phyloP scores from a whole-genome alignment of 2,797 vertebrate species.

The Pangasius macronema region DNA sequence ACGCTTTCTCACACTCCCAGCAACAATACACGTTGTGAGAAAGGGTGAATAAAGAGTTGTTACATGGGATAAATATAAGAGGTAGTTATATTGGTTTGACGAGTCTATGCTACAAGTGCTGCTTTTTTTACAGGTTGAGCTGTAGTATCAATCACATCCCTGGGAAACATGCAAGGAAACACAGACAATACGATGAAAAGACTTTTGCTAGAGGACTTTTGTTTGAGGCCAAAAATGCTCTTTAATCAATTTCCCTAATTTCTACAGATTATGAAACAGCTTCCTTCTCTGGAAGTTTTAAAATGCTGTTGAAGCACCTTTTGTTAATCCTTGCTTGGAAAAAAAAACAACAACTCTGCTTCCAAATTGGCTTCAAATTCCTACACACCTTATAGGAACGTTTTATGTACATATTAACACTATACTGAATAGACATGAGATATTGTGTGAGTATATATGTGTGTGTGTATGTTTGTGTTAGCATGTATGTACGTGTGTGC shows the following conservation, averaged over 20 bases:
- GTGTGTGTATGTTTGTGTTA: conserved; percentile 71
- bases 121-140: conserved; percentile 72
- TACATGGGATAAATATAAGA: conserved; percentile 40
- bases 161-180: conserved; percentile 42
- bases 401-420: conserved; percentile 90
- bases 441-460: conserved; percentile 79
- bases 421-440: conserved; percentile 77
- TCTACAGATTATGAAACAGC: conserved; percentile 72
- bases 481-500: conserved; percentile 54
- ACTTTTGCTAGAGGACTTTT: conserved; percentile 38
- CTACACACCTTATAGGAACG: conserved; percentile 80
- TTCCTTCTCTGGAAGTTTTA: conserved; percentile 78
- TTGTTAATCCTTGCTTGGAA: conserved; percentile 75
- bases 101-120: conserved; percentile 81
- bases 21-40: conserved; percentile 62
- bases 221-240: conserved; percentile 59
- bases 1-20: conserved; percentile 45
- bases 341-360: conserved; percentile 57
- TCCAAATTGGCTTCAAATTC: conserved; percentile 63
- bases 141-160: conserved; percentile 38
- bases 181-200: conserved; percentile 39
- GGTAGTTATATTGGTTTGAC: conserved; percentile 62
- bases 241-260: conserved; percentile 64
- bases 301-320: conserved; percentile 89
- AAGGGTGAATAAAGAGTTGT: conserved; percentile 50